These are phyloP conservation scores for Bagarius yarrelli DNA, from an alignment of 2,113 vertebrate genomes.

Conservation along the genomic window DNA sequence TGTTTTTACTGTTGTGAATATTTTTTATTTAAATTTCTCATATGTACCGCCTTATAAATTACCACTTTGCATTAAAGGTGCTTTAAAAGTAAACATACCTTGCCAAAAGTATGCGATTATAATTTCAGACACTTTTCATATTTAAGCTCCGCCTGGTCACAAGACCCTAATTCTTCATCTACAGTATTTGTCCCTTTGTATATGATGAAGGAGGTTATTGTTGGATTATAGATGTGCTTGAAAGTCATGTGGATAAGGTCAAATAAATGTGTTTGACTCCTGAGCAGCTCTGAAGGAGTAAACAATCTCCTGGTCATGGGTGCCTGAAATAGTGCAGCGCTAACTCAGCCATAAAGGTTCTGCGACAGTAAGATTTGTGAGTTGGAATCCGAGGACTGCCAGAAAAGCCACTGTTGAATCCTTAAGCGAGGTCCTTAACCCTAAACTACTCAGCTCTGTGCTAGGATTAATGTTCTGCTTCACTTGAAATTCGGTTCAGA, in stretches of 20 bases:
- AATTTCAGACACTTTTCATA: too few relatives aligned
- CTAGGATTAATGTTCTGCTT: conserved; percentile 17
- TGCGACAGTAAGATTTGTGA: conserved; percentile 7
- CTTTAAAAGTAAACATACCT: too few relatives aligned
- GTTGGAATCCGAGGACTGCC: neutral
- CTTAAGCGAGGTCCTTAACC: conserved; percentile 12
- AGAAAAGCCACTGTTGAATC: conserved; percentile 15
- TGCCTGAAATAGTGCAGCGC: neutral
- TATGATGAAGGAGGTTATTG: neutral
- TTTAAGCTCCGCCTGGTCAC: too few relatives aligned
- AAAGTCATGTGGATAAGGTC: neutral
- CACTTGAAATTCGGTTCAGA: neutral
- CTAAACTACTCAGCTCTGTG: neutral
- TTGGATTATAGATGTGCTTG: neutral
- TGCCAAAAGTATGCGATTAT: too few relatives aligned
- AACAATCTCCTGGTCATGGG: neutral
- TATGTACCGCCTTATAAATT: too few relatives aligned
- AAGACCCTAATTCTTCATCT: neutral
- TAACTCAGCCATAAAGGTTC: neutral
- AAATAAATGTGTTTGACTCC: conserved; percentile 2
- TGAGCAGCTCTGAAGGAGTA: neutral
- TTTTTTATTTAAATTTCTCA: too few relatives aligned
- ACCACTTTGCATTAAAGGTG: too few relatives aligned
- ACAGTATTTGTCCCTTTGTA: neutral
- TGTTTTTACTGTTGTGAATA: too few relatives aligned